phyloP scores from a whole-genome alignment of 1,140 invertebrate species.

The Glossosoma conforme region DNA sequence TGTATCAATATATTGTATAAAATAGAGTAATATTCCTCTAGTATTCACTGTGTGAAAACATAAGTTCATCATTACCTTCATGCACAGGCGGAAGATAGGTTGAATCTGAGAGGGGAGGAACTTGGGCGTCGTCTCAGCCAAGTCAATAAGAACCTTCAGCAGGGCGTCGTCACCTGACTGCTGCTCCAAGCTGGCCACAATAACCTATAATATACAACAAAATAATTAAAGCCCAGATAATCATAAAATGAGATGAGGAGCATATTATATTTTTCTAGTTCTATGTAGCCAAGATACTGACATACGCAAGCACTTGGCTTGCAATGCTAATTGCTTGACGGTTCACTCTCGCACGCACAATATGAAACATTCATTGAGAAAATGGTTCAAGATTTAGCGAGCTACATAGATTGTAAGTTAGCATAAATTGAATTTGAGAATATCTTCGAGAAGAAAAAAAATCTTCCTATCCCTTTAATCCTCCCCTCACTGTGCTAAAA shows the following conservation, averaged over 20 bases:
- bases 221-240: background rate
- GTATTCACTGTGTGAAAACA: constrained; percentile 33
- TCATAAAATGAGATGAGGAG: background rate
- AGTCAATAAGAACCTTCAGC: constrained; percentile 87
- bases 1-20: no score
- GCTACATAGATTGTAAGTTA: background rate
- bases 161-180: constrained; percentile 81
- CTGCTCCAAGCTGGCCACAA: constrained; percentile 73
- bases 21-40: constrained; percentile 4
- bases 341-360: constrained; percentile 12
- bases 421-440: no score
- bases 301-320: constrained; percentile 15
- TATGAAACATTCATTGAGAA: constrained; percentile 2
- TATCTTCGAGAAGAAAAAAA: no score
- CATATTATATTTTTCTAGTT: background rate
- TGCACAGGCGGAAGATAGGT: constrained; percentile 84
- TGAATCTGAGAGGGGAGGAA: constrained; percentile 83
- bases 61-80: constrained; percentile 75
- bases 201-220: constrained; percentile 52
- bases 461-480: no score
- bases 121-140: constrained; percentile 90
- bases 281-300: constrained; percentile 22
- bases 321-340: constrained; percentile 28
- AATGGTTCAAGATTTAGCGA: constrained; percentile 8
- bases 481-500: no score